Conservation (phyloP, 2,888 invertebrate genomes). For the Trilocha varians region DNA sequence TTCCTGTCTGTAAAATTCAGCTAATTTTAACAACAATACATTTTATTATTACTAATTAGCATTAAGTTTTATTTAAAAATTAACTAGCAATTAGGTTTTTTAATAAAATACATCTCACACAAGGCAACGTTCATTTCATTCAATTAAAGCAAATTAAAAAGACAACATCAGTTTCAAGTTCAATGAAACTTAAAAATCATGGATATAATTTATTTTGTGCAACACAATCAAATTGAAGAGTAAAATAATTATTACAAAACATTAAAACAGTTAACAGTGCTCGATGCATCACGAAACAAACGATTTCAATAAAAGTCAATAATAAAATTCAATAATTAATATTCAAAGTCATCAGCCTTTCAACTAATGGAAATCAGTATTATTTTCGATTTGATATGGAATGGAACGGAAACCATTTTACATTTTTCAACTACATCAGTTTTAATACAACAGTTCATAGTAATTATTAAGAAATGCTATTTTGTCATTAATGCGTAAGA, state of each 20-base stretch:
- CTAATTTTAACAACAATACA: conserved; percentile 36
- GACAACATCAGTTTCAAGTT: conserved; percentile 18
- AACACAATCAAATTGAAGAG: conserved; percentile 14
- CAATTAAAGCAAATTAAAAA: conserved; percentile 33
- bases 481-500: neutral
- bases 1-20: conserved; percentile 9
- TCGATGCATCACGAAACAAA: no score
- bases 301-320: neutral
- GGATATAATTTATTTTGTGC: conserved; percentile 23
- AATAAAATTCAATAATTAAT: conserved; percentile 1
- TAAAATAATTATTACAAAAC: neutral
- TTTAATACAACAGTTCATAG: neutral
- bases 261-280: neutral
- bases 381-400: neutral
- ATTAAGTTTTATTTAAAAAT: conserved; percentile 3
- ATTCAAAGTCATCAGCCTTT: conserved; percentile 26
- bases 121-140: conserved; percentile 33
- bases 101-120: conserved; percentile 31
- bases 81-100: conserved; percentile 25
- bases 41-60: conserved; percentile 16
- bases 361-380: conserved; percentile 21
- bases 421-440: neutral
- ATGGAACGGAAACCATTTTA: neutral
- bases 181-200: conserved; percentile 10
- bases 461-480: neutral